Conservation (phyloP, 2,888 invertebrate genomes). For the Desoria tigrina region DNA sequence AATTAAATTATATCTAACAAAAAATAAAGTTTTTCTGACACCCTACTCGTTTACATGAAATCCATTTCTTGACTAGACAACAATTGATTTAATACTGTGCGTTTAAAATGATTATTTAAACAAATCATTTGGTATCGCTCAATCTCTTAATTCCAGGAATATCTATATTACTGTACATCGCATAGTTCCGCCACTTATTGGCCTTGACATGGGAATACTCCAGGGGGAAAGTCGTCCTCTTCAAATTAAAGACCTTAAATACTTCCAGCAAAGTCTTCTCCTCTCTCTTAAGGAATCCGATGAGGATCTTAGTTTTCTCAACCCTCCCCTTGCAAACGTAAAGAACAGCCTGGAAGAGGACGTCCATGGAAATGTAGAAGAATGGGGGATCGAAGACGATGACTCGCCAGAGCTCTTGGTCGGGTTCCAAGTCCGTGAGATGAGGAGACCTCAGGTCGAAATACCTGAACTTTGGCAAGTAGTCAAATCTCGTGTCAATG, state of each 20-base stretch:
- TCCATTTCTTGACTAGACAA: too few relatives aligned
- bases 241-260: slow-evolving; percentile 43
- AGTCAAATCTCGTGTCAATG: slow-evolving; percentile 48
- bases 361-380: slow-evolving; percentile 48
- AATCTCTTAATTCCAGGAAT: slow-evolving; percentile 48
- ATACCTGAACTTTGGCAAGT: slow-evolving; percentile 48
- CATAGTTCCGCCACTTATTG: slow-evolving; percentile 51
- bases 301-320: slow-evolving; percentile 42
- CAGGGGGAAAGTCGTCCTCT: slow-evolving; percentile 42
- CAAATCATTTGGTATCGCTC: too few relatives aligned
- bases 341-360: slow-evolving; percentile 43
- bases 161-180: slow-evolving; percentile 49
- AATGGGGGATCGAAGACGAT: slow-evolving; percentile 51
- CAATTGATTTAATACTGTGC: too few relatives aligned
- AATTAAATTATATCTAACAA: too few relatives aligned
- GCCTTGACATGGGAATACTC: slow-evolving; percentile 50
- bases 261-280: slow-evolving; percentile 40
- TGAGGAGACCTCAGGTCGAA: slow-evolving; percentile 46
- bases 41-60: too few relatives aligned
- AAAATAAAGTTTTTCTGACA: too few relatives aligned
- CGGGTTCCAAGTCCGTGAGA: slow-evolving; percentile 25
- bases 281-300: slow-evolving; percentile 48
- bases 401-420: slow-evolving; percentile 41
- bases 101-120: too few relatives aligned
- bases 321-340: slow-evolving; percentile 41